Percentiles rank a stretch among this genome's conserved stretches.
phyloP scores from a whole-genome alignment of 2,113 vertebrate genomes.

The Erythrocercus mccallii region DNA sequence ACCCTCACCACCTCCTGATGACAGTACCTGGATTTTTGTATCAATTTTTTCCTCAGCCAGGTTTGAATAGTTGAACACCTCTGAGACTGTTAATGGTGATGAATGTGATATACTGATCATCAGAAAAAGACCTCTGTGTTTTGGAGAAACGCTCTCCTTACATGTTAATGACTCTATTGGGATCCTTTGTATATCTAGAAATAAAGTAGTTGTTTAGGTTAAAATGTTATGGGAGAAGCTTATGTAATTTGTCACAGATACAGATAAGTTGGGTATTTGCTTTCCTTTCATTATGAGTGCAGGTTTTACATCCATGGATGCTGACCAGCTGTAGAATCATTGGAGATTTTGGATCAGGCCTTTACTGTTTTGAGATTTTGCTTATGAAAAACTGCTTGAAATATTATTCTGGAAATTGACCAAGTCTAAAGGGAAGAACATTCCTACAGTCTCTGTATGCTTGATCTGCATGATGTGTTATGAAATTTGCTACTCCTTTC shows the following conservation, averaged over 20 bases:
- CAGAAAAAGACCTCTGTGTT: neutral
- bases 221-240: neutral
- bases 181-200: neutral
- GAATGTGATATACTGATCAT: neutral
- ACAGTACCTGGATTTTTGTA: neutral
- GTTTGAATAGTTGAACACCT: neutral
- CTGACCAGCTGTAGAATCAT: neutral
- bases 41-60: neutral
- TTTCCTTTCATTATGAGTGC: neutral
- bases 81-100: neutral
- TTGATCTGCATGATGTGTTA: neutral
- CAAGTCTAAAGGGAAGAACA: neutral
- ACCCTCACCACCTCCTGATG: neutral
- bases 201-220: neutral
- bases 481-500: neutral
- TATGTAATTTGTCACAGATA: neutral
- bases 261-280: neutral
- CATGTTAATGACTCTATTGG: fast-evolving
- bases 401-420: neutral
- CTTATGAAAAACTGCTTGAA: neutral
- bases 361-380: neutral
- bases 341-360: neutral
- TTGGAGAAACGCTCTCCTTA: neutral
- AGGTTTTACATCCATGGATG: neutral
- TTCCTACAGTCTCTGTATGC: neutral